Percentiles rank a stretch among this genome's conserved stretches.
Evolutionary conservation across 2,888 invertebrate species (phyloP).

Genomic region (Hirudinaria manillensis): DNA sequence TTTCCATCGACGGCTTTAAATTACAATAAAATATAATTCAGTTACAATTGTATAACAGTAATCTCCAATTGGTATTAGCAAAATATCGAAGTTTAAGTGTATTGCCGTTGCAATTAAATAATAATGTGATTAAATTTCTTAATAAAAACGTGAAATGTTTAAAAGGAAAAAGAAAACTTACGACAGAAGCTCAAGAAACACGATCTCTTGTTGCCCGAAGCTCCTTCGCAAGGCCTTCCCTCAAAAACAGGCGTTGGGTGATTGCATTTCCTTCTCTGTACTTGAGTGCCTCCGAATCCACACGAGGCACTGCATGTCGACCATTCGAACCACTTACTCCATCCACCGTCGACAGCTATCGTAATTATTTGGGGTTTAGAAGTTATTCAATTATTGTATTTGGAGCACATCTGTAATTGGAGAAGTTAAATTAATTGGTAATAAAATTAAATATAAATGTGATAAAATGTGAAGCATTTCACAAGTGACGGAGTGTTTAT

Average conservation of each 20-base stretch:
- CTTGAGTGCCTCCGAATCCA: conserved; percentile 33
- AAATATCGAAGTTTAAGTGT: too few species aligned
- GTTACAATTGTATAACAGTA: neutral
- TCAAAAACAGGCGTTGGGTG: conserved; percentile 30
- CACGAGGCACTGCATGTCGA: conserved; percentile 37
- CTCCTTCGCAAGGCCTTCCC: conserved; percentile 34
- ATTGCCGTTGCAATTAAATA: too few species aligned
- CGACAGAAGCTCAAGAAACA: conserved; percentile 31
- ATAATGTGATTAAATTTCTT: too few species aligned
- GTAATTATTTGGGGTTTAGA: too few species aligned
- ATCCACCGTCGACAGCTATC: conserved; percentile 34
- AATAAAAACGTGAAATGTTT: neutral
- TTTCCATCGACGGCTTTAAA: conserved; percentile 17
- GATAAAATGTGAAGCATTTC: too few species aligned
- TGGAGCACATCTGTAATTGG: too few species aligned
- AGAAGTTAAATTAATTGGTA: too few species aligned
- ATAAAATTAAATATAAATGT: too few species aligned
- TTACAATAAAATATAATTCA: neutral
- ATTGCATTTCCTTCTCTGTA: conserved; percentile 32
- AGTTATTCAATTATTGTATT: too few species aligned
- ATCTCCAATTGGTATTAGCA: too few species aligned
- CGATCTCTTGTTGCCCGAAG: conserved; percentile 8
- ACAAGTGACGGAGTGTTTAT: too few species aligned
- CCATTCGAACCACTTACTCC: conserved; percentile 38
- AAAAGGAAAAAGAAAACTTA: conserved; percentile 14